Conservation (phyloP, 1,140 invertebrate species). For the Thaumatotibia leucotreta region DNA sequence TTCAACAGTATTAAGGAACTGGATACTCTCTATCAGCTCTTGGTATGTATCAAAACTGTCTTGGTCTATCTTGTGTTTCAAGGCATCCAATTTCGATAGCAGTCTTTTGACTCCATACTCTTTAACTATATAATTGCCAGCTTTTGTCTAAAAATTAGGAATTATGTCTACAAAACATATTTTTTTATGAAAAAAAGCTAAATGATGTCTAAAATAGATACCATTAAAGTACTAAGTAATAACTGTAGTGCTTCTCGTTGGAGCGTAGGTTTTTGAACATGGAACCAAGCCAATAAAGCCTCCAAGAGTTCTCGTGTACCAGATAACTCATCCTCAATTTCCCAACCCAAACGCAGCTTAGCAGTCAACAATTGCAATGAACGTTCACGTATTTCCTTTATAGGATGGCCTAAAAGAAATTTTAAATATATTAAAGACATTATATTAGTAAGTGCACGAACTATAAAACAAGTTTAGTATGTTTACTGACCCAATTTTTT, state of each 20-base stretch:
- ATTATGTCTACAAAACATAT: neutral
- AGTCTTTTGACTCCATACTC: conserved; percentile 49
- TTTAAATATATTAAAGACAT: neutral
- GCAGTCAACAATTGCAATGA: conserved; percentile 46
- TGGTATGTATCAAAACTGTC: conserved; percentile 41
- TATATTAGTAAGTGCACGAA: neutral
- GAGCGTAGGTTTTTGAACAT: conserved; percentile 38
- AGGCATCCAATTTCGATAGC: conserved; percentile 36
- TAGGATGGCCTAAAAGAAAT: conserved; percentile 45
- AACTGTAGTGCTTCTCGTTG: conserved; percentile 53
- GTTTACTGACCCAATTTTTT: conserved; percentile 50
- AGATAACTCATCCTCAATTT: conserved; percentile 53
- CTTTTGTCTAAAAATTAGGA: conserved; percentile 52
- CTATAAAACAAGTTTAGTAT: neutral
- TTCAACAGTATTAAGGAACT: conserved; percentile 53
- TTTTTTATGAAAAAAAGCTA: neutral
- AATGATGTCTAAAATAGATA: conserved; percentile 20
- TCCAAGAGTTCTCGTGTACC: conserved; percentile 48
- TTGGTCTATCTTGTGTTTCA: conserved; percentile 41
- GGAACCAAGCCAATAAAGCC: conserved; percentile 53
- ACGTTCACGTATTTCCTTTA: conserved; percentile 65
- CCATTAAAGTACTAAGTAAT: conserved; percentile 50
- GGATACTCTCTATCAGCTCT: conserved; percentile 53
- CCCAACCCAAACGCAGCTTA: conserved; percentile 59
- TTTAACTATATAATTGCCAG: conserved; percentile 53